A percentile compares a stretch with the other conserved stretches of the same genome.
These are phyloP conservation scores for Pseudolaguvia tuberculata DNA, from an alignment of 2,113 vertebrate genomes.

Conservation along the genomic window DNA sequence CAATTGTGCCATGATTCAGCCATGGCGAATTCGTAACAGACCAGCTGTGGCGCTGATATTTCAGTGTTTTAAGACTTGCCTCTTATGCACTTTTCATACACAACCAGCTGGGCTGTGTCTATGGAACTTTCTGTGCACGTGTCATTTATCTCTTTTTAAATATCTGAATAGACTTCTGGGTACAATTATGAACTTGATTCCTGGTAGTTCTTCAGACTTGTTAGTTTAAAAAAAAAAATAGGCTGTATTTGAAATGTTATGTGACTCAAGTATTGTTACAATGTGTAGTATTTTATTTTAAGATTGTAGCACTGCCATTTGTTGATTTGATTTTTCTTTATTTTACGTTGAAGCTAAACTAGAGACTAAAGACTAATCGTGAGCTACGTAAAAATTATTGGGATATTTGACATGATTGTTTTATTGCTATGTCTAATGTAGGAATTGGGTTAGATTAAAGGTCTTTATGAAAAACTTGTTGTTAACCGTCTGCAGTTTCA, in stretches of 20 bases:
- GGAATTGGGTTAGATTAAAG: background rate
- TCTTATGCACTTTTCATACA: constrained; percentile 8
- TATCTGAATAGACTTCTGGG: background rate
- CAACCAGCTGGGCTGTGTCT: constrained; percentile 13
- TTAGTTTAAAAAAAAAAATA: constrained; percentile 1
- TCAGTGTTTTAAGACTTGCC: constrained; percentile 23
- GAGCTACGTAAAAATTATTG: background rate
- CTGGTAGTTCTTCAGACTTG: background rate
- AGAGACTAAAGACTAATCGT: background rate
- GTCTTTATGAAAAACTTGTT: background rate
- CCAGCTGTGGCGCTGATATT: constrained; percentile 7
- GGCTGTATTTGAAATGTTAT: background rate
- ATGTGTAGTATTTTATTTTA: background rate
- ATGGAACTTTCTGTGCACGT: constrained; percentile 25
- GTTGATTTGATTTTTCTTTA: constrained; percentile 9
- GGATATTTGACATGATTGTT: background rate
- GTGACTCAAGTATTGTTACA: background rate
- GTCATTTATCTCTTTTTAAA: constrained; percentile 7
- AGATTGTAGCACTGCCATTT: too few species aligned
- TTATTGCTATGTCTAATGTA: background rate
- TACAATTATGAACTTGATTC: background rate
- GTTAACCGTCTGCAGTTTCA: too few species aligned
- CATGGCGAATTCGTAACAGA: constrained; percentile 9
- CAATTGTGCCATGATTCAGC: constrained; percentile 26
- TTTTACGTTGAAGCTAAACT: constrained; percentile 11